Evolutionary conservation across 2,797 vertebrate species (phyloP).

Genomic region (Thripadectes ignobilis): DNA sequence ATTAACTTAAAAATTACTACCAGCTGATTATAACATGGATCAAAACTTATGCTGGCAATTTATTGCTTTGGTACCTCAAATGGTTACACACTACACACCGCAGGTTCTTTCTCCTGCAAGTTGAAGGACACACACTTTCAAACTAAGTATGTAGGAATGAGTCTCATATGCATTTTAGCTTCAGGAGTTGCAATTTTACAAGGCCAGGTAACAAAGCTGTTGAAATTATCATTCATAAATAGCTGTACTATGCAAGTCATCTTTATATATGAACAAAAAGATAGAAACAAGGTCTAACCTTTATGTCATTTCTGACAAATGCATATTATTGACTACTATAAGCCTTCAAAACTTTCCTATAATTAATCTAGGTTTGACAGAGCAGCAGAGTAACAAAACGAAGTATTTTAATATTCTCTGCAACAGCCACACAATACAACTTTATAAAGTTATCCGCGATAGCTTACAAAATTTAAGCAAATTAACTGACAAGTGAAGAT

Average conservation of each 20-base stretch:
- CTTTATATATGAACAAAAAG: not conserved
- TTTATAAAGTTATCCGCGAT: not conserved
- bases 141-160: not conserved
- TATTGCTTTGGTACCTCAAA: not conserved
- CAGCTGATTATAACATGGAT: not conserved
- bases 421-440: not conserved
- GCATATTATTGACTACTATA: not conserved
- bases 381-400: not conserved
- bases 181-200: not conserved
- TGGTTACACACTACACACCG: not conserved
- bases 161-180: not conserved
- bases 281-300: too few relatives aligned
- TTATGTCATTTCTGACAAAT: not conserved
- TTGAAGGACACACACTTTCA: not conserved
- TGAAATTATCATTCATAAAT: not conserved
- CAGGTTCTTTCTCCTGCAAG: not conserved
- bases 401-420: not conserved
- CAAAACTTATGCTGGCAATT: not conserved
- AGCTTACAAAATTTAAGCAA: not conserved
- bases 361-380: not conserved
- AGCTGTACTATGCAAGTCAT: not conserved
- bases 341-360: not conserved
- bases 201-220: not conserved
- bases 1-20: not conserved
- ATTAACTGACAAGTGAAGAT: not conserved